These are phyloP conservation scores for Gnathonemus longibarbis DNA, from an alignment of 2,113 vertebrate species.

Conservation along the genomic window DNA sequence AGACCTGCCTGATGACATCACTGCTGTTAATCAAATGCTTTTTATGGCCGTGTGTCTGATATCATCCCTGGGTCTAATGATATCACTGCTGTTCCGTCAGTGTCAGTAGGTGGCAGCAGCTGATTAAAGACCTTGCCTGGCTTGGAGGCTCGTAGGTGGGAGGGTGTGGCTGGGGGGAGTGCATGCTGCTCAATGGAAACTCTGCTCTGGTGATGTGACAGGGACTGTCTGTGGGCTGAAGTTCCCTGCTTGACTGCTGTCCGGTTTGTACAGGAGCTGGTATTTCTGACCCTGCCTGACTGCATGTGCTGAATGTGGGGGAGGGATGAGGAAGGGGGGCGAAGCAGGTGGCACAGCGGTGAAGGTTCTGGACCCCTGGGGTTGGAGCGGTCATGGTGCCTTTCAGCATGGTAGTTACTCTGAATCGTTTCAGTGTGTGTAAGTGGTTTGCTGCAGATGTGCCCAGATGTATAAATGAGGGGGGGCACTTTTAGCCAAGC, in stretches of 20 bases:
- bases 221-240: not conserved
- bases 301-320: not conserved
- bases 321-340: not conserved
- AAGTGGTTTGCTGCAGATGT: not conserved
- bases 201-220: not conserved
- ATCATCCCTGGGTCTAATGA: not conserved
- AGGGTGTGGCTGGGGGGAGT: too few relatives aligned
- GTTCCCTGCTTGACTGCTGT: not conserved
- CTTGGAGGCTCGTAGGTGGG: not conserved
- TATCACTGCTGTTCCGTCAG: slow-evolving; percentile 22
- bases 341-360: not conserved
- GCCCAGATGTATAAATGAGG: not conserved
- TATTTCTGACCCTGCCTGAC: not conserved
- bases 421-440: not conserved
- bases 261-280: not conserved
- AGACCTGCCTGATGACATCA: not conserved
- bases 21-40: not conserved
- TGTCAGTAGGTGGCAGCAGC: slow-evolving; percentile 45
- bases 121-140: slow-evolving; percentile 30
- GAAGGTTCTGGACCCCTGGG: not conserved
- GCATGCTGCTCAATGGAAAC: not conserved
- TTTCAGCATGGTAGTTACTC: not conserved
- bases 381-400: not conserved
- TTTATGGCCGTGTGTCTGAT: not conserved
- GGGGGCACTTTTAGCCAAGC: not conserved